Percentiles rank a stretch among this genome's conserved stretches.
Evolutionary conservation across 2,888 invertebrate species (phyloP).

Genomic region (Oscheius myriophilus): DNA sequence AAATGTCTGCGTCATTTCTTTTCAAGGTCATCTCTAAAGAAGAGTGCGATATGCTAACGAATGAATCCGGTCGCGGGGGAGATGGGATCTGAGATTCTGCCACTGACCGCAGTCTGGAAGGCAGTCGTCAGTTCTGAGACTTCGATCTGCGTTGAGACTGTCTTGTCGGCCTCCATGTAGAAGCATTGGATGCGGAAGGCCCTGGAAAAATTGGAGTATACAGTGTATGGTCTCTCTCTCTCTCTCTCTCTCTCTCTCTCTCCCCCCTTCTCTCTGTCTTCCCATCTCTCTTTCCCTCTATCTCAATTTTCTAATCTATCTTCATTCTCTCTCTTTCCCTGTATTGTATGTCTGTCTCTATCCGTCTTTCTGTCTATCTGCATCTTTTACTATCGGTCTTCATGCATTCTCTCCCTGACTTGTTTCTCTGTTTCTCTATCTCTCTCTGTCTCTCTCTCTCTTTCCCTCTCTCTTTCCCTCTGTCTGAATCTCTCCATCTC

Average conservation of each 20-base stretch:
- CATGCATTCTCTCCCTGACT: too few relatives aligned
- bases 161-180: constrained; percentile 69
- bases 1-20: neutral
- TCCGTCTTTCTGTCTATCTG: too few relatives aligned
- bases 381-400: too few relatives aligned
- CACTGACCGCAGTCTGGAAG: constrained; percentile 62
- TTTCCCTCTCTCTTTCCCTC: neutral
- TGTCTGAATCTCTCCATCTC: too few relatives aligned
- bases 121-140: constrained; percentile 65
- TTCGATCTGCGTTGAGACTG: constrained; percentile 60
- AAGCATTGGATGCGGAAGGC: constrained; percentile 67
- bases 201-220: constrained; percentile 27
- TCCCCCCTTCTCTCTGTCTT: too few relatives aligned
- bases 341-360: too few relatives aligned
- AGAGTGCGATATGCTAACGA: constrained; percentile 3
- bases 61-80: constrained; percentile 23
- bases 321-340: too few relatives aligned
- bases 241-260: too few relatives aligned
- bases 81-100: constrained; percentile 2
- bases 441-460: too few relatives aligned
- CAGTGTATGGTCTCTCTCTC: neutral
- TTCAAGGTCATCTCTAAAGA: neutral
- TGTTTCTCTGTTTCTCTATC: too few relatives aligned
- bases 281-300: too few relatives aligned
- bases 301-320: neutral